Conservation (phyloP, 2,888 invertebrate genomes). For the Caenorhabditis afra region DNA sequence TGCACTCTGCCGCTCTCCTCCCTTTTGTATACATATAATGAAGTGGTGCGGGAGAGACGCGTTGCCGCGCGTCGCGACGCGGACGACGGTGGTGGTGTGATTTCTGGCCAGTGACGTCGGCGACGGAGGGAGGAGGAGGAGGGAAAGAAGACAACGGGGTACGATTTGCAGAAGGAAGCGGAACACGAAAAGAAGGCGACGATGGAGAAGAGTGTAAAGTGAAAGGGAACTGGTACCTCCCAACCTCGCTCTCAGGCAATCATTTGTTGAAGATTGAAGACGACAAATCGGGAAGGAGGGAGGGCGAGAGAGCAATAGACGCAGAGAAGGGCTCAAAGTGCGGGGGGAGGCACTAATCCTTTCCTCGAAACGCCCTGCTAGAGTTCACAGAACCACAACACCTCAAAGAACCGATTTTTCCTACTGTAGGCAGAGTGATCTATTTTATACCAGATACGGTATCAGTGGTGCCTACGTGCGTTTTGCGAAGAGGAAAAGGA, state of each 20-base stretch:
- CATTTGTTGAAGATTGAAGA: slow-evolving; percentile 19
- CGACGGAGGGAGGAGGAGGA: background rate
- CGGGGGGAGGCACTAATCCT: no score
- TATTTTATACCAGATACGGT: slow-evolving; percentile 47
- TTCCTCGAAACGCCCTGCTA: background rate
- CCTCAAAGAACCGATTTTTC: background rate
- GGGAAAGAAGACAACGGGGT: slow-evolving; percentile 14
- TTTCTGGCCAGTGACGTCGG: slow-evolving; percentile 52
- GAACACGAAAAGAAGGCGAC: slow-evolving; percentile 13
- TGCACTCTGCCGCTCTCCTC: slow-evolving; percentile 29
- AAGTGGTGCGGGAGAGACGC: slow-evolving; percentile 23
- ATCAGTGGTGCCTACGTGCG: slow-evolving; percentile 35
- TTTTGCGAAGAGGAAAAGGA: slow-evolving; percentile 32
- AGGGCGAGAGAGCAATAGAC: slow-evolving; percentile 5
- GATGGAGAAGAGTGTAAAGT: slow-evolving; percentile 28
- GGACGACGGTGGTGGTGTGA: slow-evolving; percentile 16
- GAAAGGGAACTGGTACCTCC: slow-evolving; percentile 47
- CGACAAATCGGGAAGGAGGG: slow-evolving; percentile 8
- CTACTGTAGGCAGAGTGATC: slow-evolving; percentile 1
- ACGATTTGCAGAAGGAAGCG: slow-evolving; percentile 27
- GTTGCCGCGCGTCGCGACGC: slow-evolving; percentile 34
- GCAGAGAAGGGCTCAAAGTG: no score
- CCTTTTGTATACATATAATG: slow-evolving; percentile 38
- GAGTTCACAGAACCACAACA: slow-evolving; percentile 5
- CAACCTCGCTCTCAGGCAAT: background rate